Evolutionary conservation across 2,888 invertebrate species (phyloP), one percentile per base, ranked within the genome.

Genomic region (Drosophila trichaetosa): DNA sequence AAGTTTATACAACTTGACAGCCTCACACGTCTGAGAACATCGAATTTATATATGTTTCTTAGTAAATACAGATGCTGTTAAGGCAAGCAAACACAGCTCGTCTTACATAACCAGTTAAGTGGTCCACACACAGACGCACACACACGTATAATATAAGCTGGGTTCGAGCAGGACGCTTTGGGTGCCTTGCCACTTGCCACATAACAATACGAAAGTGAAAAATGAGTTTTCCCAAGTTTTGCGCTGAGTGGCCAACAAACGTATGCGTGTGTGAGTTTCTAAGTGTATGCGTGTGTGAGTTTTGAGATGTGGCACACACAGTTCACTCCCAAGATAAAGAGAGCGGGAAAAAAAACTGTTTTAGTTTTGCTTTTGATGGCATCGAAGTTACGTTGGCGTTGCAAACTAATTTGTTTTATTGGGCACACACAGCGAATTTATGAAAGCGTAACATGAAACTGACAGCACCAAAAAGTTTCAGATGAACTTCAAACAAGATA

Each of bases 101-200:
- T 69, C 75, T 85, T 87, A 85, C 76, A 87, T 89, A 85, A 85
- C 87, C 85, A 84, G 89, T 85, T 85, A 85, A 89, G 85, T 89
- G 89, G 72, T 68, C 31, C 80, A 76, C 72, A 82, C 38, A 69
- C 46, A 70, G 18, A 8, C 18, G 1, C 57, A 18, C 18, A 62
- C 73, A 72, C 68, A 82, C 64, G 73, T 64, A 59, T 11, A 52
- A 52, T 40, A 48, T 27, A 51, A 48, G 18, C 34, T n/a, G 48
- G 29, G 11, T 36, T 24, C 49, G 52, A 31, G 56, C 11, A 8
- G 54, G 42, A 58, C 33, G n/a, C 48, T 48, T 52, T 48, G 42
- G 54, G 29, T 65, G 72, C 62, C 58, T 46, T 60, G 59, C 73
- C 69, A 38, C 49, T 46, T 62, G 58, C 72, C 57, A 38, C 57